Base-by-base conservation (phyloP, 1,140 invertebrate genomes). In the Camponotus floridanus region DNA sequence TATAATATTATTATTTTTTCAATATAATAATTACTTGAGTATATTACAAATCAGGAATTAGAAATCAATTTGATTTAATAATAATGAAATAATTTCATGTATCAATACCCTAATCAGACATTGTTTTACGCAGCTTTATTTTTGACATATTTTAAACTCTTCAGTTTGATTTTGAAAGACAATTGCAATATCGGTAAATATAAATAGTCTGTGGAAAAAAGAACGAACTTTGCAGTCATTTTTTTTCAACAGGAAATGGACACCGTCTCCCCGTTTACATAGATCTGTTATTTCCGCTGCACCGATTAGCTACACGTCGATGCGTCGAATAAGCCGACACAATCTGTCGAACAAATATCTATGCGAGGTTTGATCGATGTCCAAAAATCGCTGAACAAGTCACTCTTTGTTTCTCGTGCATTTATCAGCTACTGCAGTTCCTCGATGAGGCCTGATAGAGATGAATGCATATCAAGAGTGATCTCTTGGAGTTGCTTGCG, bases 261-360 rank as follows among this genome's bases (percentile, higher is more conserved):
- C 67, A 33, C 55, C 36, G 21, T 67, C 64, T 64, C 45, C 33
- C 64, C 59, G 55, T 83, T 83, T 74, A 83, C 55, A 83, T 68
- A 83, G 79, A 83, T 74, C 68, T 73, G 68, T 74, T 83, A 74
- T 74, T 74, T 31, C 42, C 39, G 7, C 18, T 48, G 26, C 55
- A 31, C 26, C 79, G 79, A 83, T 83, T 83, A 57, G 39, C 21
- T 73, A 26, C 39, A 61, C 26, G 68, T 36, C 79, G 57, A 83
- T 83, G 68, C 68, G 26, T 83, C 55, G 68, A 36, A n/a, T 62
- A 62, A 83, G 18, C 68, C n/a, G 42, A 48, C 13, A 33, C 39
- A 31, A 83, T 73, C 45, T 73, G 51, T 62, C 79, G 55, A 87
- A 81, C 62, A 59, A 80, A 76, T 85, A 83, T 85, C 51, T 71